Base-by-base conservation (phyloP, 2,113 vertebrate species). In the Potamarius usumacintae region DNA sequence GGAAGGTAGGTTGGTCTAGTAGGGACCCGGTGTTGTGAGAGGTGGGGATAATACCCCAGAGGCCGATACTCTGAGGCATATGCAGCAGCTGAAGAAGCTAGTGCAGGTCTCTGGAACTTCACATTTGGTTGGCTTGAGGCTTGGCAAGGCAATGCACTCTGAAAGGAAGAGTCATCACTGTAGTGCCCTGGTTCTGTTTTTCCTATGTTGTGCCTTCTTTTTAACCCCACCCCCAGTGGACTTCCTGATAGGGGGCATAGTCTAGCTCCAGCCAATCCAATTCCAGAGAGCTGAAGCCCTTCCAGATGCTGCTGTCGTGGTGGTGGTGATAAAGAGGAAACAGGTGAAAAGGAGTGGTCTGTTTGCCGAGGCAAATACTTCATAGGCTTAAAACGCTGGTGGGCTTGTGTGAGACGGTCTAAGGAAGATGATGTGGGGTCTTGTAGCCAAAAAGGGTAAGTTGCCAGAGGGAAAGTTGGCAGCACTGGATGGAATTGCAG, bases 51-150 rank as follows among this genome's bases (percentile, higher is more conserved):
- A 0, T 97, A 97, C 18, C 97, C 97, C 17, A 99, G 92, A 0
- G 97, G 97, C 27, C 95, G 95, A 89, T 97, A 99, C 92, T 99
- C 98, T 0, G 97, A 97, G 79, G 96, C 94, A 0, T 93, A 94
- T 86, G 95, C 94, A n/a, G 0, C 92, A 88, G 91, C 92, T 82
- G 76, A 92, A 92, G 71, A 78, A 30, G 10, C 92, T 90, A 86
- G 93, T 89, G 4, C 90, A 0, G 92, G 90, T n/a, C 92, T 90
- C 20, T 96, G 92, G 57, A 94, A 95, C 90, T 99, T 97, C 93
- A 99, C 96, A 67, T 99, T 97, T 85, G 96, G 91, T 96, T 98
- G 98, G 93, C 97, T 98, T 85, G 96, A 96, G 0, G 95, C 95
- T 0, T 96, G 92, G 78, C 96, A 97, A 27, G 98, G 97, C 30